Percentiles rank a stretch among this genome's conserved stretches.
Evolutionary conservation across 2,888 invertebrate genomes (phyloP).

Genomic region (Slavum lentiscoides): DNA sequence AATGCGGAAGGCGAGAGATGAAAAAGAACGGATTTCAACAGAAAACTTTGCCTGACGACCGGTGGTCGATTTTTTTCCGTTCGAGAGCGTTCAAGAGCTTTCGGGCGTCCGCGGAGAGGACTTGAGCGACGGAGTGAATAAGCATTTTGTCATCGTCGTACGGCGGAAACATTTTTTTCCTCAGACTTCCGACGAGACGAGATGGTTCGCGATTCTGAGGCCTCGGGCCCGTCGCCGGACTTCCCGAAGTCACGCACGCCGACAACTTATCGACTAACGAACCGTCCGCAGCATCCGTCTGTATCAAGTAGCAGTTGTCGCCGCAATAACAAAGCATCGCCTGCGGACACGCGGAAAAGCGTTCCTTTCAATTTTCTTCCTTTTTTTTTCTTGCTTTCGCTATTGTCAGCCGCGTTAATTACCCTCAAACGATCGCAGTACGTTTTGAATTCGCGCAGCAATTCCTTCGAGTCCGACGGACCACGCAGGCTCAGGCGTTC

Average conservation of each 20-base stretch:
- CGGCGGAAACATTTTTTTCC: neutral
- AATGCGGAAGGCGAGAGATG: no score
- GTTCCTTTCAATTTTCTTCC: neutral
- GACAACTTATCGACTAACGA: neutral
- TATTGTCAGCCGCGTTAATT: neutral
- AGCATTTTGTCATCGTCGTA: neutral
- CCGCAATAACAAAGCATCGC: conserved; percentile 34
- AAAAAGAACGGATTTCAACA: no score
- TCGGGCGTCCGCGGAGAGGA: neutral
- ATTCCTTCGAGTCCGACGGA: neutral
- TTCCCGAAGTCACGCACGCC: neutral
- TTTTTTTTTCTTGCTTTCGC: neutral
- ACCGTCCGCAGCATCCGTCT: neutral
- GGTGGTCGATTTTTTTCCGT: no score
- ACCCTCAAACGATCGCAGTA: conserved; percentile 12
- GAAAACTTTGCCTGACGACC: no score
- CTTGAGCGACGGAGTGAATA: no score
- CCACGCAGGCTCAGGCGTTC: neutral
- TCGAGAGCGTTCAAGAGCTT: neutral
- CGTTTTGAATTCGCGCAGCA: conserved; percentile 6
- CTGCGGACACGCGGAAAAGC: neutral
- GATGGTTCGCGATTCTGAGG: conserved; percentile 6
- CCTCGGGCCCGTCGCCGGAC: neutral
- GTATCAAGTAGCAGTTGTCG: neutral
- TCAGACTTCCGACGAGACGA: neutral